Conservation (phyloP, 2,888 invertebrate genomes). For the Spisula solida region DNA sequence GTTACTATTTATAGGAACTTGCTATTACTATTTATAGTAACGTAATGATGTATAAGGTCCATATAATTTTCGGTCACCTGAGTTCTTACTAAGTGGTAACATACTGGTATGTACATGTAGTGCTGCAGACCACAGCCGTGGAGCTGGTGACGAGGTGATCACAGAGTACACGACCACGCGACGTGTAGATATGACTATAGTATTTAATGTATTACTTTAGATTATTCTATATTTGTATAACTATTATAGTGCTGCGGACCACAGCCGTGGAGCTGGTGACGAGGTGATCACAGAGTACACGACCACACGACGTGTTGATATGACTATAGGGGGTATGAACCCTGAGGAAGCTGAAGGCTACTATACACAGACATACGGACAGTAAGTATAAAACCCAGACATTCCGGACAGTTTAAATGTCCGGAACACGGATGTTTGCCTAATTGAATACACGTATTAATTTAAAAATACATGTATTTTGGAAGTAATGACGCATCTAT, state of each 20-base stretch:
- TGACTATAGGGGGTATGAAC: slow-evolving; percentile 66
- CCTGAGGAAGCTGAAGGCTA: slow-evolving; percentile 72
- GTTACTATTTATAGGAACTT: too few relatives aligned
- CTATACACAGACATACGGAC: slow-evolving; percentile 69
- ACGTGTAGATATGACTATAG: slow-evolving; percentile 68
- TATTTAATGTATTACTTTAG: too few relatives aligned
- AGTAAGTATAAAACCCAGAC: slow-evolving; percentile 63
- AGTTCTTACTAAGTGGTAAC: too few relatives aligned
- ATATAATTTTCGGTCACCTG: too few relatives aligned
- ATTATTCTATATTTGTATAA: neutral
- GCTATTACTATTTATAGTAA: too few relatives aligned
- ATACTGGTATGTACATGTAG: neutral
- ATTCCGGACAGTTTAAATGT: neutral
- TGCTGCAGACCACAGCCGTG: slow-evolving; percentile 58
- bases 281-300: slow-evolving; percentile 74
- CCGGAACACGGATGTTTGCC: neutral
- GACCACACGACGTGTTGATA: slow-evolving; percentile 74
- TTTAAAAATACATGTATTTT: too few relatives aligned
- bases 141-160: slow-evolving; percentile 68
- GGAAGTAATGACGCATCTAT: too few relatives aligned
- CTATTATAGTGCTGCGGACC: slow-evolving; percentile 61
- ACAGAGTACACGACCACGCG: slow-evolving; percentile 75
- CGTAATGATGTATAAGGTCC: too few relatives aligned
- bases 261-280: slow-evolving; percentile 62
- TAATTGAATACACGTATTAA: too few relatives aligned